Percentiles rank a stretch among this genome's conserved stretches.
These are phyloP conservation scores for Scaptomyza polygonia DNA, from an alignment of 2,888 invertebrate species.

Conservation along the genomic window DNA sequence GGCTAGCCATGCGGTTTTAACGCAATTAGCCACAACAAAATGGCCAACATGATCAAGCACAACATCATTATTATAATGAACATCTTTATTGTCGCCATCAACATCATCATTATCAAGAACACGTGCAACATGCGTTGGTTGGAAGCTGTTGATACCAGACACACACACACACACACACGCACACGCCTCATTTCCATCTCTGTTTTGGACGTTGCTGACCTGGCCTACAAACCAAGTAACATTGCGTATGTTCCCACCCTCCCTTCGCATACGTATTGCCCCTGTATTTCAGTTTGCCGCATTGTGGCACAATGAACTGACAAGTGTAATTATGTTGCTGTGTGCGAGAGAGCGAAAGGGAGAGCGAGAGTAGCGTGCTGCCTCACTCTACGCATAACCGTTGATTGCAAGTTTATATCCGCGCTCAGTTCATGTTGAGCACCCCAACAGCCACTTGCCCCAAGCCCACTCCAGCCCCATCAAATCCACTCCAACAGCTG, in stretches of 20 bases:
- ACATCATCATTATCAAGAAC: conserved; percentile 32
- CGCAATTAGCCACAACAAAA: conserved; percentile 72
- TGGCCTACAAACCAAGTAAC: conserved; percentile 18
- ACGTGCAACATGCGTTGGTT: conserved; percentile 59
- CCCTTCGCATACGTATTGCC: neutral
- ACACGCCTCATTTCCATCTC: conserved; percentile 25
- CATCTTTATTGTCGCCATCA: conserved; percentile 36
- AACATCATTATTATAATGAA: conserved; percentile 30
- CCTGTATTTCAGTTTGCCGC: conserved; percentile 37
- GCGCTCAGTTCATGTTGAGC: conserved; percentile 52
- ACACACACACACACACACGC: conserved; percentile 14
- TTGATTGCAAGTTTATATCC: conserved; percentile 74
- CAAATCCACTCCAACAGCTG: neutral
- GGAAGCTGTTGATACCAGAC: conserved; percentile 32
- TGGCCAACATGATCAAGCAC: conserved; percentile 45
- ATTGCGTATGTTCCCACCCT: conserved; percentile 2
- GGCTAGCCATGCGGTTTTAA: conserved; percentile 71
- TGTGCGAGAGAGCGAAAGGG: conserved; percentile 14
- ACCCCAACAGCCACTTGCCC: conserved; percentile 27
- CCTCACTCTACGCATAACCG: conserved; percentile 63
- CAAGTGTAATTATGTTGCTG: conserved; percentile 77
- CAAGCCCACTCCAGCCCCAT: neutral
- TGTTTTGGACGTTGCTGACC: conserved; percentile 41
- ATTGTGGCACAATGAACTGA: conserved; percentile 78
- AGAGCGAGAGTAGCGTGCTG: conserved; percentile 20